phyloP scores from a whole-genome alignment of 1,140 invertebrate species.

The Cephus cinctus region DNA sequence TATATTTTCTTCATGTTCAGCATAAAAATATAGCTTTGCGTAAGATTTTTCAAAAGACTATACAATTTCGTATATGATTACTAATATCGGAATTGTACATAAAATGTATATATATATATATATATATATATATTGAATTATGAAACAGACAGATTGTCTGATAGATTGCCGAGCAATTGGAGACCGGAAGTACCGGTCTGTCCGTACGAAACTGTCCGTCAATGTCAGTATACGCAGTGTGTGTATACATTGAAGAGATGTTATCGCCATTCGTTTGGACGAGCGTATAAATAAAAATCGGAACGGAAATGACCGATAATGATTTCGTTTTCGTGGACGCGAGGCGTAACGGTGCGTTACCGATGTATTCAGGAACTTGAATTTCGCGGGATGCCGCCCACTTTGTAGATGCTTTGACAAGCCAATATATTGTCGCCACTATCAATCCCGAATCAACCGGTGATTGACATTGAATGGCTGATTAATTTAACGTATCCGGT shows the following conservation, averaged over 20 bases:
- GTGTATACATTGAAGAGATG: conserved; percentile 9
- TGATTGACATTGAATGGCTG: conserved; percentile 8
- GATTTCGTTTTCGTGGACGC: conserved; percentile 8
- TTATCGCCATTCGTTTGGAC: conserved; percentile 5
- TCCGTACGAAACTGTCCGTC: no score
- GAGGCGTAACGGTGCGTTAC: conserved; percentile 11
- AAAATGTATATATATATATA: no score
- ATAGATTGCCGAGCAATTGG: no score
- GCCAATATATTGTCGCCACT: conserved; percentile 40
- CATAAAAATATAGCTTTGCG: no score
- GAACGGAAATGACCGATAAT: conserved; percentile 8
- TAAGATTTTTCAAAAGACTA: no score
- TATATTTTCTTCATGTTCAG: no score
- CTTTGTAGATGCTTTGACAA: conserved; percentile 28
- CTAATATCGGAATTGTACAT: no score
- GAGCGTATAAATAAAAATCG: conserved; percentile 4
- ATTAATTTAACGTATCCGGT: conserved; percentile 4
- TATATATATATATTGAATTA: no score
- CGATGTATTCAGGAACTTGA: conserved; percentile 16
- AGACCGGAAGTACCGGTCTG: no score
- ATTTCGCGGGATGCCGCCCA: conserved; percentile 13
- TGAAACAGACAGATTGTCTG: no score
- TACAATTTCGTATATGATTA: no score
- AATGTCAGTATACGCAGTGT: no score
- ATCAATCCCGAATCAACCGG: conserved; percentile 28